phyloP scores from a whole-genome alignment of 2,888 invertebrate species.

The Tanytarsus gracilentus region DNA sequence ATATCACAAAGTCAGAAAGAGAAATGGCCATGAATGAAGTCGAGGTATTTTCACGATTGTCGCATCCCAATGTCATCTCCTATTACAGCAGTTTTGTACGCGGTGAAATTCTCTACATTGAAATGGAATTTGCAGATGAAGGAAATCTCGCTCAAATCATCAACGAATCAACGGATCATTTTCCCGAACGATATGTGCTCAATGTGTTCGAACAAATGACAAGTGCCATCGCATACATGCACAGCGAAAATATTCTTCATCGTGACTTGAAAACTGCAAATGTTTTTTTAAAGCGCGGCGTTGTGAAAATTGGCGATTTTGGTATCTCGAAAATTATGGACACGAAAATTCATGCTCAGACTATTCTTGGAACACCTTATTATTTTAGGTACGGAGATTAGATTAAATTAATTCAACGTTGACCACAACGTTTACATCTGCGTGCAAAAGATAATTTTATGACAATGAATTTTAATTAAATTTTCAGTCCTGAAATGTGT shows the following conservation, averaged over 20 bases:
- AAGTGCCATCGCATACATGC: slow-evolving; percentile 60
- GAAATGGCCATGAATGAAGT: slow-evolving; percentile 62
- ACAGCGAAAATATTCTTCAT: slow-evolving; percentile 55
- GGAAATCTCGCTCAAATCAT: slow-evolving; percentile 59
- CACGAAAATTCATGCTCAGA: slow-evolving; percentile 55
- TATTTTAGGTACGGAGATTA: slow-evolving; percentile 48
- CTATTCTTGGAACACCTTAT: slow-evolving; percentile 63
- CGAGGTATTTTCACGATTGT: slow-evolving; percentile 56
- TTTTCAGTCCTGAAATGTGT: slow-evolving; percentile 44
- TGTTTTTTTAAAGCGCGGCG: slow-evolving; percentile 58
- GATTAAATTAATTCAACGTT: slow-evolving; percentile 37
- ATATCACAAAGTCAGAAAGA: slow-evolving; percentile 55
- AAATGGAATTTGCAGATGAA: slow-evolving; percentile 72
- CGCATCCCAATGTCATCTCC: slow-evolving; percentile 64
- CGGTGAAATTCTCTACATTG: slow-evolving; percentile 60
- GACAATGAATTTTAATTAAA: not conserved
- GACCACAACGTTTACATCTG: not conserved
- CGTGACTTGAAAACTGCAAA: slow-evolving; percentile 66
- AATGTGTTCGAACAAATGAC: slow-evolving; percentile 58
- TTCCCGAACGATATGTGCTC: slow-evolving; percentile 56
- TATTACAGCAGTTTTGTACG: slow-evolving; percentile 66
- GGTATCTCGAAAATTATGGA: slow-evolving; percentile 67
- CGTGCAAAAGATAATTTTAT: not conserved
- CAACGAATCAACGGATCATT: slow-evolving; percentile 43
- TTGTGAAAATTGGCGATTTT: slow-evolving; percentile 64